phyloP scores from a whole-genome alignment of 2,113 vertebrate genomes.

The Azemiops feae region DNA sequence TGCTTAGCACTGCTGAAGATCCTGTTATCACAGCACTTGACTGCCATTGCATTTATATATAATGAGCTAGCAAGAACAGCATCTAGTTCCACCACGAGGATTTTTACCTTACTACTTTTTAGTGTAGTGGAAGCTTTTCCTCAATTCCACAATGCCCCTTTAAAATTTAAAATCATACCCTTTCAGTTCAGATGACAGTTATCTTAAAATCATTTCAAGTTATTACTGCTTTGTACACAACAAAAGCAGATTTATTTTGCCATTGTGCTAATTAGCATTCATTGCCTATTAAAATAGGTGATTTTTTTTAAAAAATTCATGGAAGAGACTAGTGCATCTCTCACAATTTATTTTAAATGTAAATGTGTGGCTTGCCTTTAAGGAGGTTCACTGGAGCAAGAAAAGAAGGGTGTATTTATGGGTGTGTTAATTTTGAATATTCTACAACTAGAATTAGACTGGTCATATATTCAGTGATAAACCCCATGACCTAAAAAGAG shows the following conservation, averaged over 20 bases:
- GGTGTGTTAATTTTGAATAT: background rate
- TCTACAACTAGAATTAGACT: background rate
- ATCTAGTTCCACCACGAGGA: constrained; percentile 3
- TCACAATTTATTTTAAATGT: background rate
- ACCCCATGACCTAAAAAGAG: background rate
- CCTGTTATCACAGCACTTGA: background rate
- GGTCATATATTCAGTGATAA: background rate
- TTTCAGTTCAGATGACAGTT: background rate
- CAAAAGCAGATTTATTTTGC: background rate
- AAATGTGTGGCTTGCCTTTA: background rate
- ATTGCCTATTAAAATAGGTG: background rate
- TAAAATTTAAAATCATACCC: background rate
- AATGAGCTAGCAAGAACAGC: background rate
- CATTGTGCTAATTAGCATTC: background rate
- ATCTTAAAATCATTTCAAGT: background rate
- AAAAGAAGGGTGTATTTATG: background rate
- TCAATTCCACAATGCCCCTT: background rate
- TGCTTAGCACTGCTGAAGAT: constrained; percentile 15
- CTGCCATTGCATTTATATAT: background rate
- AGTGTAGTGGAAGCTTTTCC: background rate
- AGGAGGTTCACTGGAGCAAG: background rate
- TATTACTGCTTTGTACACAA: background rate
- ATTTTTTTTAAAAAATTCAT: background rate
- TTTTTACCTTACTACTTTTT: constrained; percentile 1
- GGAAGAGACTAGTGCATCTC: background rate